Conservation (phyloP, 2,113 vertebrate species). For the Chinchilla lanigera region DNA sequence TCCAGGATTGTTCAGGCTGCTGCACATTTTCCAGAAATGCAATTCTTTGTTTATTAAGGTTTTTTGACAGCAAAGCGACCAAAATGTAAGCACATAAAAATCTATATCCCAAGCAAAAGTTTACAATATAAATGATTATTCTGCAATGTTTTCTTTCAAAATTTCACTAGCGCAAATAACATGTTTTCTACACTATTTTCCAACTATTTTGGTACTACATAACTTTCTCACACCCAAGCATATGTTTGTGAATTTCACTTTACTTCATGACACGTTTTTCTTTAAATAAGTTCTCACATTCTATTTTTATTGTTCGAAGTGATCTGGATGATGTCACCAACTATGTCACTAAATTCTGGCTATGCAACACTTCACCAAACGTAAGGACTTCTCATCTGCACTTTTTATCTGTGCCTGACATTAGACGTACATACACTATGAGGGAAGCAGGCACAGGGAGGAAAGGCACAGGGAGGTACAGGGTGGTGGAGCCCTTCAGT, state of each 20-base stretch:
- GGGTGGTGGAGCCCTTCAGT: not conserved
- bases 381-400: not conserved
- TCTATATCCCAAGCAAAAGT: conserved; percentile 36
- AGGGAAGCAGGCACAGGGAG: not conserved
- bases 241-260: not conserved
- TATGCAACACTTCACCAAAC: not conserved
- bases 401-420: not conserved
- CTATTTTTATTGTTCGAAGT: conserved; percentile 49
- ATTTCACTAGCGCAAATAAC: not conserved
- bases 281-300: conserved; percentile 34
- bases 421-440: not conserved
- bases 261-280: not conserved
- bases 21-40: conserved; percentile 33
- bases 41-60: not conserved
- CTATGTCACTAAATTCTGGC: conserved; percentile 27
- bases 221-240: conserved; percentile 7
- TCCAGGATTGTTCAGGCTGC: not conserved
- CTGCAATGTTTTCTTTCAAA: conserved; percentile 54
- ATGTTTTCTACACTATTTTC: not conserved
- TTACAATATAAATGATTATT: conserved; percentile 25
- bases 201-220: not conserved
- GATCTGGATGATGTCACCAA: not conserved
- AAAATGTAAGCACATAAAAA: conserved; percentile 41
- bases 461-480: not conserved
- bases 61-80: conserved; percentile 22